Evolutionary conservation across 1,140 invertebrate genomes (phyloP), one percentile per base, ranked within the genome.

Genomic region (Calosoma granatense): DNA sequence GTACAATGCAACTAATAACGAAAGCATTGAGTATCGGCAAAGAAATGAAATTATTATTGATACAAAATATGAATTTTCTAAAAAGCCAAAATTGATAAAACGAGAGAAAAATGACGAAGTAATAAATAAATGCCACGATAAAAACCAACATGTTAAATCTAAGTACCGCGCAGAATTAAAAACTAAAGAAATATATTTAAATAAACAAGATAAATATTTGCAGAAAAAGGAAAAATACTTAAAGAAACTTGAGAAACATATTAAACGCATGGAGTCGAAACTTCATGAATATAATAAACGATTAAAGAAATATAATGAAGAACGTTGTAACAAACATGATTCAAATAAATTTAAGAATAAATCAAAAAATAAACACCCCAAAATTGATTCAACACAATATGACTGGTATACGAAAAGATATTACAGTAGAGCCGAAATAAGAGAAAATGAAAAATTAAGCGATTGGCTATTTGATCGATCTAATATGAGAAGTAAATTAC

Each of bases 161-260:
- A 47, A 47, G 4, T 12, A n/a, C n/a, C n/a, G n/a, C n/a, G n/a
- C n/a, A n/a, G n/a, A n/a, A 17, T 47, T 47, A 12, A 17, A 47
- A 47, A 47, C 17, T 4, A 47, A 47, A 47, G 41, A 47, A 47
- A 17, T 12, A 4, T 12, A 12, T 47, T 47, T 47, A 47, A 12
- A 12, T 12, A 47, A 47, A 17, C 9, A 47, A 47, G 9, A 47
- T 47, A 47, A 47, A 47, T 9, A 9, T 47, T 47, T 47, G 17
- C 3, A 6, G 17, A 47, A 17, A 47, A 47, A 47, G 17, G 41
- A 47, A 47, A 47, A 17, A 17, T 47, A 47, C 17, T 47, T 47
- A 47, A 47, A 47, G 4, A 47, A 47, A 47, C 17, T 47, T 12
- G 41, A 47, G 41, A 47, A 47, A 17, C 9, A 47, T 47, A 47